Evolutionary conservation across 2,797 vertebrate species (phyloP).

Genomic region (Paratrypauchen microcephalus): DNA sequence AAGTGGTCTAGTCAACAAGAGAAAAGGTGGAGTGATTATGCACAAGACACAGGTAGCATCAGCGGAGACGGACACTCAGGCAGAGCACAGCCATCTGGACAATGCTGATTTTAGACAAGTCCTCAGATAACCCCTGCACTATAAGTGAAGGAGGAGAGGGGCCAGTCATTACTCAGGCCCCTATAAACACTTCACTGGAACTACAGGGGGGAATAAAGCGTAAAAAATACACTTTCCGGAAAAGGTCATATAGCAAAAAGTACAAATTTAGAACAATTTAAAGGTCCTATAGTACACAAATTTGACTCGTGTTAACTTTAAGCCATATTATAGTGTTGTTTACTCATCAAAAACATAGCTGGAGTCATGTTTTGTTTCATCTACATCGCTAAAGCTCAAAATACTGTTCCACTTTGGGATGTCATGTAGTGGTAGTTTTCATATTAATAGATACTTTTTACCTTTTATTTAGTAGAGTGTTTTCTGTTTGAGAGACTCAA

Average conservation of each 20-base stretch:
- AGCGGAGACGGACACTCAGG: conserved; percentile 40
- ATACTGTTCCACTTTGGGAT: too few species aligned
- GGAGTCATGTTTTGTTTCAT: too few species aligned
- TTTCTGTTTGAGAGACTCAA: too few species aligned
- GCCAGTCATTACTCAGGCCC: background rate
- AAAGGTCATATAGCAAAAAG: background rate
- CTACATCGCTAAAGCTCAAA: too few species aligned
- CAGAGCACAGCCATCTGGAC: conserved; percentile 46
- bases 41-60: conserved; percentile 37
- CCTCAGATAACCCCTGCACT: conserved; percentile 39
- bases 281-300: too few species aligned
- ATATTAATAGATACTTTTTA: too few species aligned
- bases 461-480: too few species aligned
- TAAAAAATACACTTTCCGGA: background rate
- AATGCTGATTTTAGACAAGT: conserved; percentile 19
- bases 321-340: too few species aligned
- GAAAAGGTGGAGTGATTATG: conserved; percentile 17
- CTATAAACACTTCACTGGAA: conserved; percentile 19
- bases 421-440: too few species aligned
- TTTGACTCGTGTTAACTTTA: too few species aligned
- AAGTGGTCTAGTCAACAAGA: conserved; percentile 12
- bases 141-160: conserved; percentile 28
- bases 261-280: too few species aligned
- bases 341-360: too few species aligned
- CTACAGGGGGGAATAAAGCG: conserved; percentile 3